These are phyloP conservation scores for Microtus ochrogaster DNA, from an alignment of 2,113 vertebrate species.

Conservation along the genomic window DNA sequence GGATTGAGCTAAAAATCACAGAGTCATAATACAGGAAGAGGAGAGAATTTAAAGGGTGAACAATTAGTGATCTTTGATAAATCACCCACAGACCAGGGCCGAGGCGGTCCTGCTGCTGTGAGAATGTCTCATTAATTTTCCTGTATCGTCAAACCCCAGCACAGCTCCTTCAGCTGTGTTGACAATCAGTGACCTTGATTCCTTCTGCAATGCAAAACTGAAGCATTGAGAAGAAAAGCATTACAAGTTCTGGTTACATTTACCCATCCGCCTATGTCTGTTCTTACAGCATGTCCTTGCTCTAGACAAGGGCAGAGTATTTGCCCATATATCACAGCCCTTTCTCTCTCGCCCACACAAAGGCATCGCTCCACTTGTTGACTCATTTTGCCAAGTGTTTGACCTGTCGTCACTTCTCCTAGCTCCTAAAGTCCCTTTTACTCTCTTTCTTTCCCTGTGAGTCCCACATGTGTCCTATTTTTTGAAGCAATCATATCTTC, in stretches of 20 bases:
- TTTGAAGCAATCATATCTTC: not conserved
- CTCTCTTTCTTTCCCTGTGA: not conserved
- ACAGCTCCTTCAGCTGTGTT: not conserved
- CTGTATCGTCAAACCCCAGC: not conserved
- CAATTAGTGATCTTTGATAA: not conserved
- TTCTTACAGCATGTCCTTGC: not conserved
- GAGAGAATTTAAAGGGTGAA: not conserved
- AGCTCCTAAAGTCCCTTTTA: not conserved
- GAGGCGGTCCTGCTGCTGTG: not conserved
- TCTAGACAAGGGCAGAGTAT: not conserved
- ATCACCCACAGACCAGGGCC: not conserved
- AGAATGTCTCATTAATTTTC: conserved; percentile 30
- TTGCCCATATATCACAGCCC: not conserved
- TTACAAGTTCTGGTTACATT: not conserved
- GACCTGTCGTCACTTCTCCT: not conserved
- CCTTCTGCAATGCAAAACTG: not conserved
- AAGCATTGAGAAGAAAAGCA: not conserved
- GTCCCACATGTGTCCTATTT: not conserved
- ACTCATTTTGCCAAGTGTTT: not conserved
- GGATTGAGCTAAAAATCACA: not conserved
- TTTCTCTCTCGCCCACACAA: not conserved
- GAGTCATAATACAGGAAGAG: not conserved
- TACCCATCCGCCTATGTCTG: not conserved
- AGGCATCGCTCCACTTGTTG: not conserved
- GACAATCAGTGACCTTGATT: not conserved